Evolutionary conservation across 1,140 invertebrate species (phyloP).

Genomic region (Aphis gossypii): DNA sequence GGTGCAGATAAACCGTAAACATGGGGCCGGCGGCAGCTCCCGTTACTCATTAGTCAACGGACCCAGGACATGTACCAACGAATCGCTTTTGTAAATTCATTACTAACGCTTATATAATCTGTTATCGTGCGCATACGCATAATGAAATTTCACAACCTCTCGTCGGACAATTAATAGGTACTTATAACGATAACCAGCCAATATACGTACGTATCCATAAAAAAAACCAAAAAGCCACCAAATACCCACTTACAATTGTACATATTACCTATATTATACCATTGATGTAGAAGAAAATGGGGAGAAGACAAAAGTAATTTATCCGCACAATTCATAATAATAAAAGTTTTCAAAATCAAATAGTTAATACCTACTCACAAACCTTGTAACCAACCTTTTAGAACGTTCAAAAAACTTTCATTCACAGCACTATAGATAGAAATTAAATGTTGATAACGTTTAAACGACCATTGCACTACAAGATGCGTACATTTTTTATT

Average conservation of each 20-base stretch:
- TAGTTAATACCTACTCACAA: background rate
- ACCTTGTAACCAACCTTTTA: background rate
- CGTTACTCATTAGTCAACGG: conserved; percentile 81
- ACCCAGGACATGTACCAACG: conserved; percentile 80
- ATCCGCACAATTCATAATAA: background rate
- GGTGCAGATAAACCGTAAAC: conserved; percentile 60
- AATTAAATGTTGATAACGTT: background rate
- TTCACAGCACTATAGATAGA: background rate
- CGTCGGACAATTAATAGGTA: background rate
- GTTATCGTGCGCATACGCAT: background rate
- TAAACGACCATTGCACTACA: background rate
- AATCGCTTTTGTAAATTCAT: conserved; percentile 77
- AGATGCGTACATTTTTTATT: background rate
- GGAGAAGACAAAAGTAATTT: background rate
- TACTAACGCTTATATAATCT: background rate
- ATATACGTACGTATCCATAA: background rate
- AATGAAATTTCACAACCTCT: background rate
- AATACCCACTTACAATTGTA: background rate
- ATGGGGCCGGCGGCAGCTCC: conserved; percentile 70
- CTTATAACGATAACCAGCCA: too few relatives aligned
- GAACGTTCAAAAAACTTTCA: background rate
- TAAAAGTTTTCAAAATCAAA: background rate
- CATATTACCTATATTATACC: background rate
- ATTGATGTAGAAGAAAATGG: background rate
- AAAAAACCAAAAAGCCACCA: background rate